Conservation (phyloP, 2,888 invertebrate genomes). For the Patella pellucida region DNA sequence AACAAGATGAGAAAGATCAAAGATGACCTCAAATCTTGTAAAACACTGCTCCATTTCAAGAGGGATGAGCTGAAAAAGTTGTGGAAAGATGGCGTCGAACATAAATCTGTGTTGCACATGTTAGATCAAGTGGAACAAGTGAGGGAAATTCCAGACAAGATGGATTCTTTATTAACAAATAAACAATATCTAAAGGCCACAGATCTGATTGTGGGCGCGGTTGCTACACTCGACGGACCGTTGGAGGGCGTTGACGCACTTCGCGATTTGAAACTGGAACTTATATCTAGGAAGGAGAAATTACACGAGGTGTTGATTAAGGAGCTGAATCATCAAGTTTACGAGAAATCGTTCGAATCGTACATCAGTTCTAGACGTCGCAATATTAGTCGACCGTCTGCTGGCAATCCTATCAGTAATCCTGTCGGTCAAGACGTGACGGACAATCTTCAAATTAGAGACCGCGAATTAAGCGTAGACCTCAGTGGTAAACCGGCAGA, state of each 20-base stretch:
- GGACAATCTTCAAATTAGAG: too few relatives aligned
- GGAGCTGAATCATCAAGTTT: conserved; percentile 82
- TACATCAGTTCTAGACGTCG: not conserved
- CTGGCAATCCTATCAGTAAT: too few relatives aligned
- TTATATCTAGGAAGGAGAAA: conserved; percentile 80
- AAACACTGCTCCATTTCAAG: conserved; percentile 87
- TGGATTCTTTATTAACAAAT: conserved; percentile 78
- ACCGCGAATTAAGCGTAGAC: conserved; percentile 50
- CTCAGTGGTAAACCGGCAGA: conserved; percentile 66
- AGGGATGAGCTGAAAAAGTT: conserved; percentile 92
- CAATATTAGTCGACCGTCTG: too few relatives aligned
- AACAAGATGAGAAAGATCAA: conserved; percentile 84
- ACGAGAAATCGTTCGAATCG: conserved; percentile 74
- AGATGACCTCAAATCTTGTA: conserved; percentile 86
- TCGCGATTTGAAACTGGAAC: conserved; percentile 82
- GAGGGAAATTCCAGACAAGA: conserved; percentile 80
- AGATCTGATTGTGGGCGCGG: conserved; percentile 79
- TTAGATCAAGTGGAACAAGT: conserved; percentile 91
- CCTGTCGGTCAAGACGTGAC: too few relatives aligned
- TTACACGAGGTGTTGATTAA: conserved; percentile 80
- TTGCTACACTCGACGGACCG: conserved; percentile 80
- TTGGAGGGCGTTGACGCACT: conserved; percentile 88
- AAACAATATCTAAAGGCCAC: conserved; percentile 90
- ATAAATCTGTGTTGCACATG: conserved; percentile 89
- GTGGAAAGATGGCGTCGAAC: conserved; percentile 96